Conservation (phyloP, 2,797 vertebrate species). For the Semotilus atromaculatus region DNA sequence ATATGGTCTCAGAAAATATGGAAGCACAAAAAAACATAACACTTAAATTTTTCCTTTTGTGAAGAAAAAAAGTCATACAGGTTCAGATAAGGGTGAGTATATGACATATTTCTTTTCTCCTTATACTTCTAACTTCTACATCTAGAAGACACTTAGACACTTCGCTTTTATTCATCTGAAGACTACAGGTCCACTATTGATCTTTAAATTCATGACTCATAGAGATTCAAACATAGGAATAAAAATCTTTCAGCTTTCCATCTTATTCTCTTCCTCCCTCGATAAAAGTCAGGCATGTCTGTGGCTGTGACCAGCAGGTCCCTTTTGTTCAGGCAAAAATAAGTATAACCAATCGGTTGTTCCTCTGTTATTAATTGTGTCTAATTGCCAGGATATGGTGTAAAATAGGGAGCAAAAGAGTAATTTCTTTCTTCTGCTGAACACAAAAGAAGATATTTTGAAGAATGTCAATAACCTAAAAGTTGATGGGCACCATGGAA, state of each 20-base stretch:
- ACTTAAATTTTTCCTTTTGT: background rate
- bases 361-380: background rate
- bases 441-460: no score
- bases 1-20: background rate
- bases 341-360: slow-evolving; percentile 21
- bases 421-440: no score
- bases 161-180: background rate
- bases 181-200: slow-evolving; percentile 31
- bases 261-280: background rate
- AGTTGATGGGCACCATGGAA: no score
- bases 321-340: slow-evolving; percentile 33
- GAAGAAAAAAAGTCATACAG: background rate
- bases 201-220: slow-evolving; percentile 9
- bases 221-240: slow-evolving; percentile 1
- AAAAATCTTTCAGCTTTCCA: slow-evolving; percentile 9
- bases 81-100: background rate
- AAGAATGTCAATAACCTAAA: no score
- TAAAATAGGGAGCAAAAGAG: no score
- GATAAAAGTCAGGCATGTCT: slow-evolving; percentile 41
- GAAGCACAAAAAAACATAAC: background rate
- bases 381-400: slow-evolving; percentile 3
- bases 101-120: background rate
- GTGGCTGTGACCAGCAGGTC: slow-evolving; percentile 5
- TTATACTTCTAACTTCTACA: background rate
- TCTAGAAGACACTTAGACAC: background rate